Percentiles rank a stretch among this genome's conserved stretches.
Conservation (phyloP, 2,113 vertebrate genomes). For the Reinhardtius hippoglossoides region DNA sequence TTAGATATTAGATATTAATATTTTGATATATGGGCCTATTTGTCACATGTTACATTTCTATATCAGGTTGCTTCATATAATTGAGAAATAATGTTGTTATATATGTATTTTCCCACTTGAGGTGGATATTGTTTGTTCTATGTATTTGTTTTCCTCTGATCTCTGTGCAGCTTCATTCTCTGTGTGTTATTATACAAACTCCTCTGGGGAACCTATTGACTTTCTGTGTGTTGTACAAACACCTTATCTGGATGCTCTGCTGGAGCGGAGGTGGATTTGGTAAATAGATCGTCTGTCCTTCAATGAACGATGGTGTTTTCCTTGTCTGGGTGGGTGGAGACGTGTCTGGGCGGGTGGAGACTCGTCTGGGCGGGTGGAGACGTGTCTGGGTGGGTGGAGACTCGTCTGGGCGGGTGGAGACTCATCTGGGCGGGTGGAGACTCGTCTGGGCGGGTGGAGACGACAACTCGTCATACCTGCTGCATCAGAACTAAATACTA, state of each 20-base stretch:
- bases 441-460: too few relatives aligned
- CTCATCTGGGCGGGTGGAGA: too few relatives aligned
- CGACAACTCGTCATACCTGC: background rate
- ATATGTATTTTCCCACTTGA: background rate
- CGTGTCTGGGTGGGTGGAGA: too few relatives aligned
- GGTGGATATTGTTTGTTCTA: background rate
- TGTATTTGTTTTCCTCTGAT: background rate
- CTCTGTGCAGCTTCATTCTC: slow-evolving; percentile 8
- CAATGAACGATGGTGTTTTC: background rate
- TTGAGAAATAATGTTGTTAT: too few relatives aligned
- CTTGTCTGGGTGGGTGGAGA: background rate
- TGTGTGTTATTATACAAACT: background rate
- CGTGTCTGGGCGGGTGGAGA: too few relatives aligned
- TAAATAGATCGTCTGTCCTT: background rate
- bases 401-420: too few relatives aligned
- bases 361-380: too few relatives aligned
- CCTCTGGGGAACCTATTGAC: background rate
- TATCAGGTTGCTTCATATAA: too few relatives aligned
- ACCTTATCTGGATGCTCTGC: background rate
- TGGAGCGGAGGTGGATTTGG: background rate
- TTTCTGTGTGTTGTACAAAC: slow-evolving; percentile 30
- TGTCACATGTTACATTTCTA: too few relatives aligned
- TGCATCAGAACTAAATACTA: too few relatives aligned
- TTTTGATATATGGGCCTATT: too few relatives aligned
- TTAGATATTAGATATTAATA: too few relatives aligned